phyloP scores from a whole-genome alignment of 2,888 invertebrate species.

The Drosophila diplacantha region DNA sequence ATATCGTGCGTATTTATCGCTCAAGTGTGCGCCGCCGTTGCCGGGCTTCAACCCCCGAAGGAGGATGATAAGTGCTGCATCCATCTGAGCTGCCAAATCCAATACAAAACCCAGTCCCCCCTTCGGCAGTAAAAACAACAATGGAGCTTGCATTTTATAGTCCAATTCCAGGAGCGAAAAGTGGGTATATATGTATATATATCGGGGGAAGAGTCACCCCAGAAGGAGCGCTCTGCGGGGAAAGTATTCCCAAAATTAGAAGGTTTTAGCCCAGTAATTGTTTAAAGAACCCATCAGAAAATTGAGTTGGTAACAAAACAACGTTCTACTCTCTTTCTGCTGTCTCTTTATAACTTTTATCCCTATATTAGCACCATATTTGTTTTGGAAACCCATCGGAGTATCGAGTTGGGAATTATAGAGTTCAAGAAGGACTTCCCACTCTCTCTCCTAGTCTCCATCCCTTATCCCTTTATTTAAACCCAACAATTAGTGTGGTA shows the following conservation, averaged over 20 bases:
- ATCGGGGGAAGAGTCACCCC: not conserved
- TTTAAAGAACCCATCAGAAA: too few relatives aligned
- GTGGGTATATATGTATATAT: not conserved
- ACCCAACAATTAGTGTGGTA: not conserved
- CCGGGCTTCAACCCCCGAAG: slow-evolving; percentile 27
- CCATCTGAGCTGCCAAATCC: slow-evolving; percentile 39
- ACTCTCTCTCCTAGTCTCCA: not conserved
- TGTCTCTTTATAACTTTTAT: too few relatives aligned
- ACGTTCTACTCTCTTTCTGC: too few relatives aligned
- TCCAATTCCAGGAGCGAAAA: not conserved
- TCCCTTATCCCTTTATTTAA: not conserved
- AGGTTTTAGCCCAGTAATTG: not conserved
- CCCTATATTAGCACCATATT: not conserved
- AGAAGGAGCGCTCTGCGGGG: not conserved
- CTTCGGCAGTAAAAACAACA: slow-evolving; percentile 59
- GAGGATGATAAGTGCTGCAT: slow-evolving; percentile 33
- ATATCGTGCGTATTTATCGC: slow-evolving; percentile 34
- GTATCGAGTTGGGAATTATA: not conserved
- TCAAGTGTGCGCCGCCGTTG: slow-evolving; percentile 24
- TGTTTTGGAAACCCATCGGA: not conserved
- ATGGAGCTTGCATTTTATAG: slow-evolving; percentile 4
- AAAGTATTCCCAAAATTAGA: not conserved
- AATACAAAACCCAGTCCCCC: slow-evolving; percentile 46
- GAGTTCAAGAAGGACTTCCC: too few relatives aligned
- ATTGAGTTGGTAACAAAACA: too few relatives aligned